phyloP scores from a whole-genome alignment of 2,113 vertebrate genomes.

The Hirundichthys speculiger region DNA sequence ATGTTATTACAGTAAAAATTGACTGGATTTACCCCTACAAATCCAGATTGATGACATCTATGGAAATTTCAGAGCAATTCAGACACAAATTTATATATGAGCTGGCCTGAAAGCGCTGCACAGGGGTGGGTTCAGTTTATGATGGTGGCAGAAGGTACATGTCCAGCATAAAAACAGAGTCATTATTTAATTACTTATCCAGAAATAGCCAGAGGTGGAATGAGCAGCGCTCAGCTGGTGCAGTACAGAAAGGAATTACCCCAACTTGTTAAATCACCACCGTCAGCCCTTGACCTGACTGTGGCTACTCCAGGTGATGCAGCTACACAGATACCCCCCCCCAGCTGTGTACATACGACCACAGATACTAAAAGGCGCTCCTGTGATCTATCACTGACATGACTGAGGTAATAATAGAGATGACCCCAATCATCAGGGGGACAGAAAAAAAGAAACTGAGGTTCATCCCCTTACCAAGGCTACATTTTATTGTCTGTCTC shows the following conservation, averaged over 20 bases:
- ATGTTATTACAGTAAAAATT: too few relatives aligned
- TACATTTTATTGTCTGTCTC: slow-evolving; percentile 54
- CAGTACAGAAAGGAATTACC: slow-evolving; percentile 38
- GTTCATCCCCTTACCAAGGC: slow-evolving; percentile 38
- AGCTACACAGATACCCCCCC: slow-evolving; percentile 33
- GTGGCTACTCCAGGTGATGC: slow-evolving; percentile 49
- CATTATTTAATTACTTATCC: slow-evolving; percentile 65
- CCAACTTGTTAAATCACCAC: slow-evolving; percentile 66
- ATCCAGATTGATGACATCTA: background rate
- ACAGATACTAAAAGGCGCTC: slow-evolving; percentile 14
- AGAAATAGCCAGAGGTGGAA: slow-evolving; percentile 50
- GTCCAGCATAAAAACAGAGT: slow-evolving; percentile 62
- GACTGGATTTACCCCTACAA: background rate
- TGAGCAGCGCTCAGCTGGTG: slow-evolving; percentile 6
- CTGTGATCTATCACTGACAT: slow-evolving; percentile 44
- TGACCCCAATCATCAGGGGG: slow-evolving; percentile 75
- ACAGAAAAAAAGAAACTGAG: slow-evolving; percentile 47
- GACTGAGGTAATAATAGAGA: slow-evolving; percentile 61
- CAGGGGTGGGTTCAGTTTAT: slow-evolving; percentile 35
- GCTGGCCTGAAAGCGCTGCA: slow-evolving; percentile 1
- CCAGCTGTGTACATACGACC: slow-evolving; percentile 22
- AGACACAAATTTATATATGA: too few relatives aligned
- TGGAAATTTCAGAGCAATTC: background rate
- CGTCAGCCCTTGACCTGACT: slow-evolving; percentile 70
- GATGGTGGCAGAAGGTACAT: slow-evolving; percentile 53